Evolutionary conservation across 2,113 vertebrate species (phyloP), one percentile per base, ranked within the genome.

Genomic region (Coryphaenoides rupestris): DNA sequence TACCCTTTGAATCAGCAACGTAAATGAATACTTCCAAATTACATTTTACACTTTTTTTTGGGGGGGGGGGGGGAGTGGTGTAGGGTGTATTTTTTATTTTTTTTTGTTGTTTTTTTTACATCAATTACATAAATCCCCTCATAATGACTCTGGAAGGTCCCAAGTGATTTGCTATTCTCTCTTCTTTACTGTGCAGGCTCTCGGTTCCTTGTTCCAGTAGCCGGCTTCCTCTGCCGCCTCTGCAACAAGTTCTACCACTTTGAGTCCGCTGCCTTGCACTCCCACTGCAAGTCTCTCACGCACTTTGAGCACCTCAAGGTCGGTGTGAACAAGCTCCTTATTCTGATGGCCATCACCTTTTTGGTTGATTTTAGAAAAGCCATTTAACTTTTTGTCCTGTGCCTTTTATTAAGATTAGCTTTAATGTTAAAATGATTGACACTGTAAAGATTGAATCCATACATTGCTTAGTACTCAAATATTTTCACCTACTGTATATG

Each of bases 291-390:
- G 82, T 95, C 95, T 74, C 76, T 88, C 81, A 87, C 89, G 86
- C 96, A 98, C 93, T 96, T 98, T 81, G 92, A 97, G 82, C 97
- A 94, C 78, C 89, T 98, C 73, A 95, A 98, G 95, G 96, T 97
- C 78, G 83, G 89, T 87, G 68, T 77, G n/a, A 0, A 22, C 58
- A 40, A 40, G 6, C 9, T 40, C 2, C 10, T 33, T 33, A 33
- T 9, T 33, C 28, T 1, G 28, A 33, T 4, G 5, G 28, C 28
- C 28, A 9, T 4, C 28, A 33, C n/a, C n/a, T n/a, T 33, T 33
- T 7, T 33, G 5, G 10, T 33, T 33, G 5, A 33, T 33, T 33
- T 33, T 33, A 40, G 33, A 40, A 40, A 40, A 40, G 7, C 33
- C 7, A 2, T 40, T 40, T 10, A 40, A 40, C 33, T n/a, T n/a